Conservation (phyloP, 2,888 invertebrate genomes). For the Pegoplata infirma region DNA sequence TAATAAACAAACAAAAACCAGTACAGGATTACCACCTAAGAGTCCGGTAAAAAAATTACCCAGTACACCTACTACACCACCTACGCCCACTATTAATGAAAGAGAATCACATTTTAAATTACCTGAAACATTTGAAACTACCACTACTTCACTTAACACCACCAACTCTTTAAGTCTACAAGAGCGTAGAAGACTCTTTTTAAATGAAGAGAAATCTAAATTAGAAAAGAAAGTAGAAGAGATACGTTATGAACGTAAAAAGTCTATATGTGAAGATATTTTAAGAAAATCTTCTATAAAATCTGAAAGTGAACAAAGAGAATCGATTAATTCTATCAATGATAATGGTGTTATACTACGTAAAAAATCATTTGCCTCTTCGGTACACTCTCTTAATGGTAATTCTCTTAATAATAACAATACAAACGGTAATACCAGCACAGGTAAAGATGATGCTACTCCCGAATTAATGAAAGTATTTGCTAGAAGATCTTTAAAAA, state of each 20-base stretch:
- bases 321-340: constrained; percentile 10
- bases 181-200: constrained; percentile 74
- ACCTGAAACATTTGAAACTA: constrained; percentile 5
- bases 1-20: constrained; percentile 67
- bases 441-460: constrained; percentile 80
- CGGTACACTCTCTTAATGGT: constrained; percentile 57
- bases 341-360: constrained; percentile 72
- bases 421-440: constrained; percentile 67
- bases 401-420: constrained; percentile 30
- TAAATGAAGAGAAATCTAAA: constrained; percentile 73
- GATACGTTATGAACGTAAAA: constrained; percentile 72
- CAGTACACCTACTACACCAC: constrained; percentile 52
- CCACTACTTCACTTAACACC: neutral
- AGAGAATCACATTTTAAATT: constrained; percentile 62
- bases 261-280: constrained; percentile 71
- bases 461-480: constrained; percentile 91
- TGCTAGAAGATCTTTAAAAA: constrained; percentile 87
- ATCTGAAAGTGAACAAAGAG: constrained; percentile 52
- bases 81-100: constrained; percentile 66
- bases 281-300: constrained; percentile 60
- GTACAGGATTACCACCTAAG: constrained; percentile 62
- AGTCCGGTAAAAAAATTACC: constrained; percentile 56
- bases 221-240: constrained; percentile 72
- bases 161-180: constrained; percentile 68
- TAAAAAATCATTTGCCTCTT: constrained; percentile 75